Conservation (phyloP, 2,888 invertebrate species). For the Cybosia mesomella region DNA sequence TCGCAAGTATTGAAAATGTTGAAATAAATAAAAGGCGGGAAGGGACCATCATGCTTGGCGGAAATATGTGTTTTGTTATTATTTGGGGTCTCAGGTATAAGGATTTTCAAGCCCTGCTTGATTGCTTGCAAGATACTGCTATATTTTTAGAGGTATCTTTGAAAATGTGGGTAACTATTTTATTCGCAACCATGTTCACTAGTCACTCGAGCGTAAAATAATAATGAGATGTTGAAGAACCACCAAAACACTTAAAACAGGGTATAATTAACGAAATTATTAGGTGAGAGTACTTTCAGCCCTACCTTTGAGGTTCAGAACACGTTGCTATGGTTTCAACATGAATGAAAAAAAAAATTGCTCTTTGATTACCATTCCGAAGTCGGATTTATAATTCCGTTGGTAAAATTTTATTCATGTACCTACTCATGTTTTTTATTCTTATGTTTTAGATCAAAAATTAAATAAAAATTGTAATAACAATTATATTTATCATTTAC, state of each 20-base stretch:
- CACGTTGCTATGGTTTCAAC: neutral
- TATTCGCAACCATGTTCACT: conserved; percentile 24
- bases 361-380: neutral
- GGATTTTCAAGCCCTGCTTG: neutral
- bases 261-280: conserved; percentile 50
- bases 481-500: neutral
- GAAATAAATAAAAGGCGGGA: no score
- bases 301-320: conserved; percentile 23
- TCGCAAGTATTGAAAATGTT: no score
- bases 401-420: neutral
- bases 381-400: neutral
- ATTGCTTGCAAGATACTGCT: neutral
- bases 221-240: conserved; percentile 51
- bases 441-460: no score
- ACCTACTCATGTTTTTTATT: neutral
- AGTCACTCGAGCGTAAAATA: conserved; percentile 43
- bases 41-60: no score
- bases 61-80: no score
- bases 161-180: conserved; percentile 13
- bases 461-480: no score
- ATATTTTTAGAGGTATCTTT: neutral
- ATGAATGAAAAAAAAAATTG: neutral
- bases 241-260: conserved; percentile 31
- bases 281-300: conserved; percentile 37
- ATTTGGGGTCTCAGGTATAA: no score